Evolutionary conservation across 1,140 invertebrate species (phyloP), one percentile per base, ranked within the genome.

Genomic region (Hyposmocoma kahamanoa): DNA sequence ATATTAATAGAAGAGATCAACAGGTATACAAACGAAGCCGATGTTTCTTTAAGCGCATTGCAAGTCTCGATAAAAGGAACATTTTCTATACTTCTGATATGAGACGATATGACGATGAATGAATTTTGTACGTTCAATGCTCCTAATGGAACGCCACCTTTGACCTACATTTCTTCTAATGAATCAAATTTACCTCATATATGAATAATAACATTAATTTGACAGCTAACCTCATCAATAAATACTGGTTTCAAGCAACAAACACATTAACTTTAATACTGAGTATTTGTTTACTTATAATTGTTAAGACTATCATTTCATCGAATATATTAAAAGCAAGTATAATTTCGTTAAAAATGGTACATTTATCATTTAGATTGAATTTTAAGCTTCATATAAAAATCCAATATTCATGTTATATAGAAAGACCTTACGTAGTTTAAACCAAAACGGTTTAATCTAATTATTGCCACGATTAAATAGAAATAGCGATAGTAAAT

Each of bases 81-180:
- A 48, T 51, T 51, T 43, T 47, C 39, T 26, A 19, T 30, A 53
- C 20, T 39, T 47, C 45, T 63, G 80, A 84, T 84, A 78, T 79
- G 75, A 74, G 47, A 60, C 72, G 81, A 84, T 82, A 82, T 82
- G 78, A 75, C 47, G 49, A 65, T 66, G 67, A 67, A 67, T 70
- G 59, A 66, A 11, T 63, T 84, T 82, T 82, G 77, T 84, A 82
- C 78, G 66, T 67, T 56, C 44, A 34, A 51, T 41, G 32, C n/a
- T 36, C n/a, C 32, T 17, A 15, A 8, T 8, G 2, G n/a, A n/a
- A n/a, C n/a, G n/a, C n/a, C n/a, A n/a, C n/a, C n/a, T n/a, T n/a
- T n/a, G n/a, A n/a, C n/a, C n/a, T n/a, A n/a, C n/a, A n/a, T n/a
- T n/a, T n/a, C n/a, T n/a, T n/a, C n/a, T n/a, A n/a, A n/a, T n/a